Evolutionary conservation across 2,888 invertebrate genomes (phyloP).

Genomic region (Limnephilus rhombicus): DNA sequence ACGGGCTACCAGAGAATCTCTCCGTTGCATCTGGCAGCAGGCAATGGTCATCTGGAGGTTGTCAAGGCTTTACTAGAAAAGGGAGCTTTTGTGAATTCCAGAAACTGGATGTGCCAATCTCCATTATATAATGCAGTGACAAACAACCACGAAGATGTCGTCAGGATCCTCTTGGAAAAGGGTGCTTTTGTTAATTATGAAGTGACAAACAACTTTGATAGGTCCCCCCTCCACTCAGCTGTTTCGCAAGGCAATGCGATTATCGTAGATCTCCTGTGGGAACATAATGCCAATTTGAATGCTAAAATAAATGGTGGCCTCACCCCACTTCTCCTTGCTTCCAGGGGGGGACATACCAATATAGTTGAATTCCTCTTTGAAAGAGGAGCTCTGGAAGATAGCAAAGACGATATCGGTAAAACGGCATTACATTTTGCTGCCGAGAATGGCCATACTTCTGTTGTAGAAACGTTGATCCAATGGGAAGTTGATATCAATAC

Average conservation of each 20-base stretch:
- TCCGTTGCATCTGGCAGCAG: slow-evolving; percentile 9
- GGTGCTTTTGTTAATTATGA: not conserved
- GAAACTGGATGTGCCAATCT: not conserved
- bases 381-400: not conserved
- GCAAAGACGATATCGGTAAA: not conserved
- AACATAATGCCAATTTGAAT: not conserved
- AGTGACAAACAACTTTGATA: no score
- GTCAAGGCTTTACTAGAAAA: not conserved
- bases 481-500: not conserved
- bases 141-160: not conserved
- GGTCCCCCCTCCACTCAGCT: not conserved
- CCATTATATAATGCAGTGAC: not conserved
- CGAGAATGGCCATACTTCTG: not conserved
- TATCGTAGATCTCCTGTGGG: not conserved
- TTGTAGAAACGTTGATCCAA: not conserved
- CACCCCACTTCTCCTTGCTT: not conserved
- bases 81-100: not conserved
- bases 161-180: not conserved
- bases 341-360: not conserved
- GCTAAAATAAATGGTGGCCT: not conserved
- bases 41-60: slow-evolving; percentile 16
- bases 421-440: not conserved
- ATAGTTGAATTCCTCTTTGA: not conserved
- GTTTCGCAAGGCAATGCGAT: not conserved
- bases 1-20: no score